Conservation (phyloP, 1,140 invertebrate species). For the fruit fly (Drosophila melanogaster) region DNA sequence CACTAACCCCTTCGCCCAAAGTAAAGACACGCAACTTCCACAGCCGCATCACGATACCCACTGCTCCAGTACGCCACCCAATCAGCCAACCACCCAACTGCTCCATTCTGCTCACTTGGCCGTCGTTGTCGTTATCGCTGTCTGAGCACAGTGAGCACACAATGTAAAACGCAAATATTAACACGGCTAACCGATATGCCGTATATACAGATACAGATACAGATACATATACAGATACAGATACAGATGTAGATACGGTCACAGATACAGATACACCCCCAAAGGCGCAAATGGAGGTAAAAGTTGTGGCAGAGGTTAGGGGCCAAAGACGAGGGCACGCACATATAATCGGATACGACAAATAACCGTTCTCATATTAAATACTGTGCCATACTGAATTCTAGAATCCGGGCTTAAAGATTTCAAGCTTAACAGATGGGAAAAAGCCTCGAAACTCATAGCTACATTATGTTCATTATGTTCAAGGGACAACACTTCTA, state of each 20-base stretch:
- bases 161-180: conserved; percentile 80
- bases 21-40: too few species aligned
- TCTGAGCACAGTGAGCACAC: conserved; percentile 66
- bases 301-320: background rate
- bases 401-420: background rate
- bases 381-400: too few species aligned
- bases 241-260: too few species aligned
- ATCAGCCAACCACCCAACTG: background rate
- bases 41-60: background rate
- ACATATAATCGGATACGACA: conserved; percentile 8
- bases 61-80: background rate
- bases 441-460: too few species aligned
- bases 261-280: background rate
- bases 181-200: conserved; percentile 71
- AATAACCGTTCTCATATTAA: background rate
- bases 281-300: background rate
- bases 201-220: conserved; percentile 35
- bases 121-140: conserved; percentile 37
- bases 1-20: background rate
- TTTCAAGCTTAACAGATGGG: too few species aligned
- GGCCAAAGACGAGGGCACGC: conserved; percentile 7
- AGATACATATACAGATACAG: background rate
- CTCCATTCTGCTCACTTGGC: conserved; percentile 11
- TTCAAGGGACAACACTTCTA: too few species aligned
- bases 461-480: too few species aligned